These are phyloP conservation scores for Drosophila pectinifera DNA, from an alignment of 1,140 invertebrate genomes.

Conservation along the genomic window DNA sequence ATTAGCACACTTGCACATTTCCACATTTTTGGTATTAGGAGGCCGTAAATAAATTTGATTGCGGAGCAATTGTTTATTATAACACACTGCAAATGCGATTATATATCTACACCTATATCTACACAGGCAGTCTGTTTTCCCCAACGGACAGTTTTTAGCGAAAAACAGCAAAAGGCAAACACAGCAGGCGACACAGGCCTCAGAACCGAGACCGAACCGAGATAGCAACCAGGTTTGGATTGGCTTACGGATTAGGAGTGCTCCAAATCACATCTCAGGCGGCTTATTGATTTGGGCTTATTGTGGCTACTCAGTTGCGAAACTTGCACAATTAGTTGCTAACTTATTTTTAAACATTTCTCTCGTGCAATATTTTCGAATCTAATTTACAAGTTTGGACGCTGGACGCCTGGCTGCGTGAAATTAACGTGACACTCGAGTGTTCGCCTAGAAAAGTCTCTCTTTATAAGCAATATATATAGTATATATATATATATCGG, in stretches of 20 bases:
- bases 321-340: slow-evolving; percentile 55
- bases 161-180: slow-evolving; percentile 73
- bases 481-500: slow-evolving; percentile 5
- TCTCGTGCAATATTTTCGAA: slow-evolving; percentile 73
- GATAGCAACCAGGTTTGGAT: slow-evolving; percentile 19
- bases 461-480: too few relatives aligned
- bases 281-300: slow-evolving; percentile 63
- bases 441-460: slow-evolving; percentile 18
- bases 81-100: slow-evolving; percentile 6
- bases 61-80: slow-evolving; percentile 14
- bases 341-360: slow-evolving; percentile 66
- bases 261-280: slow-evolving; percentile 40
- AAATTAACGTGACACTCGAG: slow-evolving; percentile 72
- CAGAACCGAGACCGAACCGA: too few relatives aligned
- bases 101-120: too few relatives aligned
- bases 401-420: slow-evolving; percentile 36
- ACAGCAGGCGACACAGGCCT: slow-evolving; percentile 25
- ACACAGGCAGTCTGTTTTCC: neutral
- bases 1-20: slow-evolving; percentile 30
- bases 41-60: slow-evolving; percentile 46
- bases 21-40: slow-evolving; percentile 21
- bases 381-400: slow-evolving; percentile 64
- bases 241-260: slow-evolving; percentile 9
- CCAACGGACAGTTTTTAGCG: slow-evolving; percentile 55
- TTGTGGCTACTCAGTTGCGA: slow-evolving; percentile 16